A percentile compares a stretch with the other conserved stretches of the same genome.
These are phyloP conservation scores for Daktulosphaira vitifoliae DNA, from an alignment of 1,140 invertebrate genomes.

Conservation along the genomic window DNA sequence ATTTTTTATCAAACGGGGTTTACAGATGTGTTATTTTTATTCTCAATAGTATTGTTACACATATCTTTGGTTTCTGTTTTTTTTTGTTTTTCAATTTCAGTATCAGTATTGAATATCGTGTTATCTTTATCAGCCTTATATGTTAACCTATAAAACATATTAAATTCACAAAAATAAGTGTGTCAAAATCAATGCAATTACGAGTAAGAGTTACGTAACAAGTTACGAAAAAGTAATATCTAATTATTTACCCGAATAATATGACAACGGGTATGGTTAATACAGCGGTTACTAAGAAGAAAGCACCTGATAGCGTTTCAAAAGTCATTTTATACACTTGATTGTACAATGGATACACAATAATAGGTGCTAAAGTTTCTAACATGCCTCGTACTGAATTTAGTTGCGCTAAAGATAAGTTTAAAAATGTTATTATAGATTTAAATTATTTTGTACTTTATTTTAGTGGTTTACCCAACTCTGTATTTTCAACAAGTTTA, in stretches of 20 bases:
- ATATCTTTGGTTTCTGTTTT: background rate
- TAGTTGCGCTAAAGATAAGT: constrained; percentile 16
- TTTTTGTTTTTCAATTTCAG: background rate
- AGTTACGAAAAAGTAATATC: too few relatives aligned
- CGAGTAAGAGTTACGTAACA: background rate
- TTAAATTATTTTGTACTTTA: too few relatives aligned
- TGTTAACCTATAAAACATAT: constrained; percentile 7
- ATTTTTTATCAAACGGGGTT: background rate
- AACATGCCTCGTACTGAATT: constrained; percentile 33
- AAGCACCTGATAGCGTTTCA: constrained; percentile 34
- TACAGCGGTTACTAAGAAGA: constrained; percentile 35
- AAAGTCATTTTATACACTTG: constrained; percentile 35
- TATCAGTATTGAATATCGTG: background rate
- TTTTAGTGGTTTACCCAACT: constrained; percentile 33
- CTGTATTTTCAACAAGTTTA: constrained; percentile 35
- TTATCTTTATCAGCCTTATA: constrained; percentile 18
- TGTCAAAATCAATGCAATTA: background rate
- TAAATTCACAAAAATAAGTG: background rate
- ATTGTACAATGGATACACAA: constrained; percentile 37
- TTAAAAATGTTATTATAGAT: too few relatives aligned
- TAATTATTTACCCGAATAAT: constrained; percentile 35
- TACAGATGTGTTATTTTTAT: background rate
- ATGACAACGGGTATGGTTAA: constrained; percentile 34
- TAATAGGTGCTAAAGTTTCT: constrained; percentile 35
- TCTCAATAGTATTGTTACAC: background rate